phyloP scores from a whole-genome alignment of 1,140 invertebrate species.

The Papilio machaon region DNA sequence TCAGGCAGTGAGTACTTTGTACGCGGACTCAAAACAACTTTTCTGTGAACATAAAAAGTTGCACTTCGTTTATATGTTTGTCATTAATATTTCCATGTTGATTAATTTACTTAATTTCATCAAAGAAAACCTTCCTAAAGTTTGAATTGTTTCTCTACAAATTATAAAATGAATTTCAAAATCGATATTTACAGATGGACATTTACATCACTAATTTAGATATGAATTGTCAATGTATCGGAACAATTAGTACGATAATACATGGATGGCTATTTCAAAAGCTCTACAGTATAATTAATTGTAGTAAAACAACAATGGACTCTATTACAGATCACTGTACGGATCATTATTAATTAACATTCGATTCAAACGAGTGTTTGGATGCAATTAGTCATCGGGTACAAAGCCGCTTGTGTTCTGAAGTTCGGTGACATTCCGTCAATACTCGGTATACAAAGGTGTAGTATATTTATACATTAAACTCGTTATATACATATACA shows the following conservation, averaged over 20 bases:
- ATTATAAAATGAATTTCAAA: neutral
- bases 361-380: slow-evolving; percentile 11
- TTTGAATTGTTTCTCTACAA: neutral
- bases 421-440: slow-evolving; percentile 21
- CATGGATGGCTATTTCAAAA: neutral
- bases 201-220: slow-evolving; percentile 1
- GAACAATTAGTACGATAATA: slow-evolving; percentile 15
- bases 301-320: neutral
- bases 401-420: slow-evolving; percentile 26
- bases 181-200: neutral
- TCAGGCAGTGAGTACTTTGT: neutral
- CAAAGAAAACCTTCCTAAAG: too few relatives aligned
- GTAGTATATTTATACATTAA: neutral
- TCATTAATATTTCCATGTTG: neutral
- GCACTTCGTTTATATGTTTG: neutral
- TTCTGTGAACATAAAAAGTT: neutral
- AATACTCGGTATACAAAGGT: neutral
- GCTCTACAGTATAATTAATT: neutral
- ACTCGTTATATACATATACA: neutral
- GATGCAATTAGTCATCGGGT: slow-evolving; percentile 33
- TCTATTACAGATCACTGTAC: neutral
- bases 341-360: slow-evolving; percentile 26
- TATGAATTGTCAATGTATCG: neutral
- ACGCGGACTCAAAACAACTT: neutral
- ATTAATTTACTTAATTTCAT: too few relatives aligned